Evolutionary conservation across 92 coral and sea anemone genomes (phyloP).

Genomic region (Zoanthus sansibaricus): DNA sequence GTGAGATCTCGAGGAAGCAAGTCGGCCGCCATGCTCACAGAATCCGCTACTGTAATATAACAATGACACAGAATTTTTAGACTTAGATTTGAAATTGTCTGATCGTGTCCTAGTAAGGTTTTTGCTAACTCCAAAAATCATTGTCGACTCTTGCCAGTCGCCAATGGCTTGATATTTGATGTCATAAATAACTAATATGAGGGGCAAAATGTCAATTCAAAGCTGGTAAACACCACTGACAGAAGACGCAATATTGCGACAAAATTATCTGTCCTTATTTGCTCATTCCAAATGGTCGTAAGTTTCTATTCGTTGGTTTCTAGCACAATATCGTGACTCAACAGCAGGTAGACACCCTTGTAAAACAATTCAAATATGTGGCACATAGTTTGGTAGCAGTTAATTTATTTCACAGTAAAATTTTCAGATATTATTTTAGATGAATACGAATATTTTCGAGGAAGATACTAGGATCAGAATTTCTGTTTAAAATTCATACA

Average conservation of each 20-base stretch:
- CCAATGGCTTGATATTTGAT: background rate
- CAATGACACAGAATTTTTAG: conserved; percentile 40
- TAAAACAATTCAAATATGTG: background rate
- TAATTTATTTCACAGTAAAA: no score
- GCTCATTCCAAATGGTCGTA: conserved; percentile 3
- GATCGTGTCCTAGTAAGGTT: conserved; percentile 17
- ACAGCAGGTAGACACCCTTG: background rate
- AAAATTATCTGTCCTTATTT: conserved; percentile 9
- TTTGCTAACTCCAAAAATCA: conserved; percentile 39
- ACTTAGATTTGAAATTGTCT: background rate
- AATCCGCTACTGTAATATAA: conserved; percentile 42
- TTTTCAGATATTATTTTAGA: background rate
- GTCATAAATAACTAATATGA: background rate
- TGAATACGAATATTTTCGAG: background rate
- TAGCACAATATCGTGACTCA: conserved; percentile 3
- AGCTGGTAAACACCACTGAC: background rate
- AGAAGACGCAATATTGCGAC: conserved; percentile 4
- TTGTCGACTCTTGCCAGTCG: conserved; percentile 4
- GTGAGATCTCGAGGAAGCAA: conserved; percentile 35
- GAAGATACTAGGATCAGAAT: background rate
- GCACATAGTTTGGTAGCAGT: background rate
- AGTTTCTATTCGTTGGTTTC: background rate
- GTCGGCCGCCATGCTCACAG: conserved; percentile 26
- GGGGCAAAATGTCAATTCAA: no score
- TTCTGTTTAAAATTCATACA: background rate